These are phyloP conservation scores for Antitype chi DNA, from an alignment of 2,888 invertebrate species.

Conservation along the genomic window DNA sequence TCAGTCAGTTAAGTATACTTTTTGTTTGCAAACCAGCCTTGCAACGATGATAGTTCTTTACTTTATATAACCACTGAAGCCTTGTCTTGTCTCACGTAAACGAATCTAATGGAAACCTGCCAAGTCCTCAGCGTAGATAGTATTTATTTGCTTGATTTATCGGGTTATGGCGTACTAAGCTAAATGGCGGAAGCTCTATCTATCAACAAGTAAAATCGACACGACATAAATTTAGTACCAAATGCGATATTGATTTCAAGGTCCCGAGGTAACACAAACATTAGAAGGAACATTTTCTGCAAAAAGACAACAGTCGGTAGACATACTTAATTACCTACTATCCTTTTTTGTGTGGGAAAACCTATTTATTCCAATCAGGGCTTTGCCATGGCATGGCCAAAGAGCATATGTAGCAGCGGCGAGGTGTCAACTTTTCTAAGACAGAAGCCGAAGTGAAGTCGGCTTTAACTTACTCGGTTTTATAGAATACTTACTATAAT, in stretches of 20 bases:
- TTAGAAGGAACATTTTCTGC: neutral
- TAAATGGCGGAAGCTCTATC: neutral
- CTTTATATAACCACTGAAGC: constrained; percentile 45
- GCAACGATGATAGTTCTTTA: constrained; percentile 4
- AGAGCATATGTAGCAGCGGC: neutral
- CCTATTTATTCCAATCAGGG: neutral
- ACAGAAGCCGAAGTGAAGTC: too few species aligned
- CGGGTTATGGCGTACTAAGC: constrained; percentile 20
- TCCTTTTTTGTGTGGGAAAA: neutral
- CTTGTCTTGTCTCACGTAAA: constrained; percentile 53
- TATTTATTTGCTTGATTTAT: constrained; percentile 52
- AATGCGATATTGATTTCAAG: constrained; percentile 2
- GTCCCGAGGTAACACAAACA: neutral
- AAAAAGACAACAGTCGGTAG: neutral
- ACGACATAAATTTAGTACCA: neutral
- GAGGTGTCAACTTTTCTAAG: too few species aligned
- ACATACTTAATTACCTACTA: neutral
- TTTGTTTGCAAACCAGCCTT: constrained; percentile 6
- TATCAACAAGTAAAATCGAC: constrained; percentile 45
- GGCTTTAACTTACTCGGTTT: too few species aligned
- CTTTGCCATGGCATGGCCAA: neutral
- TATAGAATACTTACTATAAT: too few species aligned
- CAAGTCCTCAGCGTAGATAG: constrained; percentile 44
- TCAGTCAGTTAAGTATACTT: constrained; percentile 9
- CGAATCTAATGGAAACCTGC: constrained; percentile 56